Evolutionary conservation across 1,140 invertebrate genomes (phyloP).

Genomic region (Pteromalus puparum): DNA sequence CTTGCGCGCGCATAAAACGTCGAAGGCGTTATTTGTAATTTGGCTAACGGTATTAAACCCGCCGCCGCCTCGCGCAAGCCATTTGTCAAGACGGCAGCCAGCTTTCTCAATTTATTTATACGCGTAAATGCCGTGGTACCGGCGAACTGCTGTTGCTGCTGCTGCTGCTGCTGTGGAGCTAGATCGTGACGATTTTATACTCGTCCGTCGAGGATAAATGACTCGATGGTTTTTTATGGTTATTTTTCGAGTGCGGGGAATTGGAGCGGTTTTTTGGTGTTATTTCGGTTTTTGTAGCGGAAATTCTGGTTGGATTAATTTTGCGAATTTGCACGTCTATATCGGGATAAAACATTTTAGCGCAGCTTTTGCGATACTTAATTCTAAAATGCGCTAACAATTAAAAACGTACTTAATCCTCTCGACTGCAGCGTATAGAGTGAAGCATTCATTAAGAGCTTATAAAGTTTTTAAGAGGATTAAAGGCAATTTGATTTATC

Average conservation of each 20-base stretch:
- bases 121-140: neutral
- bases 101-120: constrained; percentile 36
- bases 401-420: constrained; percentile 1
- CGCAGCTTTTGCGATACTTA: neutral
- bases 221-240: too few species aligned
- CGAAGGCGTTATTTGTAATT: constrained; percentile 63
- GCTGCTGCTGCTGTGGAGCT: too few species aligned
- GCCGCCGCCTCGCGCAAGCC: constrained; percentile 55
- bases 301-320: too few species aligned
- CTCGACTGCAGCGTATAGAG: neutral
- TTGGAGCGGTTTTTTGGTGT: too few species aligned
- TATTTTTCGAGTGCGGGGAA: too few species aligned
- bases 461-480: constrained; percentile 1
- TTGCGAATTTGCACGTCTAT: too few species aligned
- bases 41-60: constrained; percentile 59
- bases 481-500: neutral
- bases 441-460: neutral
- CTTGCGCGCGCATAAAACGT: constrained; percentile 59
- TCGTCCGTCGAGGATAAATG: too few species aligned
- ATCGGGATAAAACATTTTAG: neutral
- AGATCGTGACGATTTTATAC: too few species aligned
- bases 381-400: neutral
- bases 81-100: constrained; percentile 56
- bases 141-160: too few species aligned
- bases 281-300: too few species aligned